A percentile compares a stretch with the other conserved stretches of the same genome.
These are phyloP conservation scores for Trochalopteron elliotii DNA, from an alignment of 2,113 vertebrate genomes.

Conservation along the genomic window DNA sequence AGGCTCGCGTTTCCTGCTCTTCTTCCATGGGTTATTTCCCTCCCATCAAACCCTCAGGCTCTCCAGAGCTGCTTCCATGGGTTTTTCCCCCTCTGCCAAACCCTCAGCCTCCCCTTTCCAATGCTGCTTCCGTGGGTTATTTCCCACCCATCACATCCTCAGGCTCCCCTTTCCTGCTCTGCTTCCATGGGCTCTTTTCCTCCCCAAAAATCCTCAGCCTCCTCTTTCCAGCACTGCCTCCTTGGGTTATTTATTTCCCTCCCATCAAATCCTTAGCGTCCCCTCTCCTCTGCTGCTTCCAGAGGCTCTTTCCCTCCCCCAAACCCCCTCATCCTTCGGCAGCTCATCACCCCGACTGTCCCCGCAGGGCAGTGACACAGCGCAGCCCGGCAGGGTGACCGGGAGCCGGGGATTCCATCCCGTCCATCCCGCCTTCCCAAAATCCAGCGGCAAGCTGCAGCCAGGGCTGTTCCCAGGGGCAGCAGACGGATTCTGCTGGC, in stretches of 20 bases:
- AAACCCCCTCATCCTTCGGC: not conserved
- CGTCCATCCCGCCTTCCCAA: not conserved
- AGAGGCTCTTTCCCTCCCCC: not conserved
- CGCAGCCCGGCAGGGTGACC: not conserved
- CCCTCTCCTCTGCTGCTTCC: not conserved
- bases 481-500: not conserved
- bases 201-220: fast-evolving
- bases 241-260: not conserved
- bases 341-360: not conserved
- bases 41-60: too few species aligned
- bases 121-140: not conserved
- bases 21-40: not conserved
- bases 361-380: not conserved
- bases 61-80: not conserved
- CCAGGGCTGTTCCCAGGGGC: not conserved
- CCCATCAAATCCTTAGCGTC: fast-evolving
- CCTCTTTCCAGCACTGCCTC: fast-evolving
- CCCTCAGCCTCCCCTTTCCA: not conserved
- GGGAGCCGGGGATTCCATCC: not conserved
- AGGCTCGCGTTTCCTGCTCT: not conserved
- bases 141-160: too few species aligned
- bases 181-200: fast-evolving
- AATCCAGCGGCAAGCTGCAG: not conserved
- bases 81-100: fast-evolving
- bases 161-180: not conserved